These are phyloP conservation scores for Alloplasta piceator DNA, from an alignment of 2,888 invertebrate genomes.

Conservation along the genomic window DNA sequence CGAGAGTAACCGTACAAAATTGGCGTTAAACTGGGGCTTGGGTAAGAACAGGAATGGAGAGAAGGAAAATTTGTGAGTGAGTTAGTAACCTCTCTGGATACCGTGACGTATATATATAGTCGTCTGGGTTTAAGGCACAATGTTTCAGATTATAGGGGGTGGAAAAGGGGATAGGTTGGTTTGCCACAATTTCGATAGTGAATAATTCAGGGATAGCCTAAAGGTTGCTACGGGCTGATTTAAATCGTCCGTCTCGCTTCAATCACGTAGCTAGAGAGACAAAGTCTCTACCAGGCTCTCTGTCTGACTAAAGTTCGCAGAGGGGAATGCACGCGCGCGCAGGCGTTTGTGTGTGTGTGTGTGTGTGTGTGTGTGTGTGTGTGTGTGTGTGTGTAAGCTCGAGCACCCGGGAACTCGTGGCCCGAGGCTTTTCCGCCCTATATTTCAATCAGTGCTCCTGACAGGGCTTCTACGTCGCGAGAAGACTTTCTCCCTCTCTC, in stretches of 20 bases:
- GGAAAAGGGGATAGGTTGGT: conserved; percentile 59
- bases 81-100: conserved; percentile 11
- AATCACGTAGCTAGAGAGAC: conserved; percentile 57
- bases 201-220: conserved; percentile 77
- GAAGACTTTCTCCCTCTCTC: conserved; percentile 42
- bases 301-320: conserved; percentile 19
- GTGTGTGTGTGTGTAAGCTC: conserved; percentile 49
- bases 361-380: too few relatives aligned
- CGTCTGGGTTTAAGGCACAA: conserved; percentile 54
- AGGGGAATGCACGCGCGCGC: not conserved
- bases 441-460: conserved; percentile 82
- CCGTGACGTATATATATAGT: conserved; percentile 17
- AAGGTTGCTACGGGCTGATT: conserved; percentile 76
- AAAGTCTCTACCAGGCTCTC: conserved; percentile 39
- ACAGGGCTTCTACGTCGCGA: conserved; percentile 73
- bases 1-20: conserved; percentile 13
- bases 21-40: conserved; percentile 27
- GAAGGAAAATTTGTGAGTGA: conserved; percentile 24
- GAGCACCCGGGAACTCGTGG: conserved; percentile 72
- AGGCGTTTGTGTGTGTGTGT: too few relatives aligned
- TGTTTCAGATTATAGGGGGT: conserved; percentile 68
- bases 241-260: conserved; percentile 76
- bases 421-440: conserved; percentile 80
- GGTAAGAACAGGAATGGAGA: conserved; percentile 23
- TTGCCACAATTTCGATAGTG: conserved; percentile 76